Base-by-base conservation (phyloP, 2,797 vertebrate species). In the Typhlichthys eigenmanni region DNA sequence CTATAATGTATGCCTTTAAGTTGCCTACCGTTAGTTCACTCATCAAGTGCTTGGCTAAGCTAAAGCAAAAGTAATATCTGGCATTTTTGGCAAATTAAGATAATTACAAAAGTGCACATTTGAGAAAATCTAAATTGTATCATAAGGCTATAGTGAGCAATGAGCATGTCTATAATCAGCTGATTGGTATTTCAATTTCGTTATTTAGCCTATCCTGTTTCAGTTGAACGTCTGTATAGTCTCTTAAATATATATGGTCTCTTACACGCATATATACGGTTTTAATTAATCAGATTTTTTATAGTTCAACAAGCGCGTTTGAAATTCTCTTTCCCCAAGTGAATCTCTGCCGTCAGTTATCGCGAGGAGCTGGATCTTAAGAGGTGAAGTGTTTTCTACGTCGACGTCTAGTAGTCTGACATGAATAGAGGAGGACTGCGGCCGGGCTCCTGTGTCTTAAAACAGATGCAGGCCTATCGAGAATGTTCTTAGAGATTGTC, bases 331-430 rank as follows among this genome's bases (percentile, higher is more conserved):
- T 43, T 34, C 43, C 12, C 47, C 57, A 32, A 63, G 68, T 69
- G 45, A 46, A 62, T 65, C 58, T 60, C 52, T 66, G 64, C 50
- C 56, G 66, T 68, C 74, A 61, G 83, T 87, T 91, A 89, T 91
- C 87, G 91, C 86, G 87, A 90, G 85, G 86, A 89, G 78, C 82
- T 75, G 83, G 74, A 75, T 75, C 76, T 80, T 69, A 76, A 68
- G 83, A 77, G 81, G 80, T 88, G 80, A 88, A 83, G 70, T 79
- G 69, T 80, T 78, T 78, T 83, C 52, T 82, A 66, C 79, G 64
- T 83, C 88, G 86, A 87, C 71, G 81, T 72, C 83, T 62, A 81
- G 60, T 72, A 72, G 64, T 81, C 79, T 79, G 66, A 75, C 69
- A 72, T 34, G 48, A 68, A 76, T 12, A 51, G 65, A 66, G 50